Conservation (phyloP, 2,888 invertebrate species). For the Coelogynopora nodosa region DNA sequence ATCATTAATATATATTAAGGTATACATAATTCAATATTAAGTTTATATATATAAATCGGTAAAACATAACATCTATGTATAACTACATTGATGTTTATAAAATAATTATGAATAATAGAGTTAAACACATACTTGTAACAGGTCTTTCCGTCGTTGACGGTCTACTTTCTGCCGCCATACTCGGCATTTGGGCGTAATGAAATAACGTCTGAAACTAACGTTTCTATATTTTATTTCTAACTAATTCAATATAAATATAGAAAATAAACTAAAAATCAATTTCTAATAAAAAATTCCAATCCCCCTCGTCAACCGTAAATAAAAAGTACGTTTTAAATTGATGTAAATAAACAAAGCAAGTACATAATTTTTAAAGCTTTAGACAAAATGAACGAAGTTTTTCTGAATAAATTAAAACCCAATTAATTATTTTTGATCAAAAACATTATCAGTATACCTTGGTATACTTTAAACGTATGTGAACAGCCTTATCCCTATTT, state of each 20-base stretch:
- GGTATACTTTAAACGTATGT: too few species aligned
- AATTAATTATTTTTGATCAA: too few species aligned
- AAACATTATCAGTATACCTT: too few species aligned
- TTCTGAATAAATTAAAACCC: too few species aligned
- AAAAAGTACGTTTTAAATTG: neutral
- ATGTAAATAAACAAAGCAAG: neutral
- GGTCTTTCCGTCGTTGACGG: constrained; percentile 27
- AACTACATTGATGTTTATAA: too few species aligned
- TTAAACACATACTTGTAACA: constrained; percentile 5
- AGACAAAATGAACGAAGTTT: too few species aligned
- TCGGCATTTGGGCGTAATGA: neutral
- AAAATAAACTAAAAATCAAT: neutral
- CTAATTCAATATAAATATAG: neutral
- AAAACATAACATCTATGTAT: too few species aligned
- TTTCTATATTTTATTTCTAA: neutral
- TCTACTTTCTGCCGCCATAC: constrained; percentile 31
- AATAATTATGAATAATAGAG: neutral
- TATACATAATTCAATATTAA: too few species aligned
- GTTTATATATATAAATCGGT: too few species aligned
- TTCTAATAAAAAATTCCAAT: neutral
- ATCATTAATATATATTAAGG: too few species aligned
- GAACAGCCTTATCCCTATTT: too few species aligned
- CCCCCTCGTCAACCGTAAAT: neutral
- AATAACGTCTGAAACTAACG: neutral
- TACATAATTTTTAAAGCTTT: too few species aligned